Evolutionary conservation across 2,888 invertebrate genomes (phyloP).

Genomic region (Trichacis sp.): DNA sequence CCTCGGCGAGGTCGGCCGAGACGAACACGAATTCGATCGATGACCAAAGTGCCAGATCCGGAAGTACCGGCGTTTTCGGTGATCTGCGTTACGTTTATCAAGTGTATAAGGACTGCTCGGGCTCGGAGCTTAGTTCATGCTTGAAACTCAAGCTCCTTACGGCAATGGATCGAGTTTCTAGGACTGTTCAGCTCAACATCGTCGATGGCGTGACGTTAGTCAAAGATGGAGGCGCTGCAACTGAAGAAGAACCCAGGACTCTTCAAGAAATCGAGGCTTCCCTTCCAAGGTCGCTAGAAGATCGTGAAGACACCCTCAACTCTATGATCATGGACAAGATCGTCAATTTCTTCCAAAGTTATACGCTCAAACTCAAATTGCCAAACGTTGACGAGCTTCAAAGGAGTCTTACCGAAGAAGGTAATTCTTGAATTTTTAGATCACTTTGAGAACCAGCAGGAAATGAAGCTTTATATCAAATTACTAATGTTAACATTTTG

Average conservation of each 20-base stretch:
- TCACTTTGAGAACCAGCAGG: too few species aligned
- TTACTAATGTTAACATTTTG: too few species aligned
- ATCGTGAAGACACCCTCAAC: conserved; percentile 79
- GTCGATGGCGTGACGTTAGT: conserved; percentile 83
- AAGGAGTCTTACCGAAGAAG: conserved; percentile 74
- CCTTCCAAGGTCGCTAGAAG: conserved; percentile 80
- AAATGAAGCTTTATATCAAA: too few species aligned
- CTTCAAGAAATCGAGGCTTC: conserved; percentile 79
- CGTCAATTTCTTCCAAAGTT: conserved; percentile 80
- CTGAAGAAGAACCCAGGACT: conserved; percentile 69
- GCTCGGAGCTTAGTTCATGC: conserved; percentile 76
- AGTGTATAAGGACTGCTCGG: conserved; percentile 84
- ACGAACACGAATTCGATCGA: conserved; percentile 59
- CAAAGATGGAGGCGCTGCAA: conserved; percentile 70
- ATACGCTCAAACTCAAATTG: conserved; percentile 85
- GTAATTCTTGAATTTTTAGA: too few species aligned
- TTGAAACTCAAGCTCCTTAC: conserved; percentile 84
- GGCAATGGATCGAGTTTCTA: conserved; percentile 80
- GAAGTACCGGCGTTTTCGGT: conserved; percentile 69
- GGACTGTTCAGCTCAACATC: conserved; percentile 75
- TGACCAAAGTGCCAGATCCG: conserved; percentile 58
- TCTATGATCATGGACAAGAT: conserved; percentile 81
- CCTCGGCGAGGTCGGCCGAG: conserved; percentile 59
- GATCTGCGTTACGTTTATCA: conserved; percentile 82
- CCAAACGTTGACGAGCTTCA: conserved; percentile 77